Conservation (phyloP, 2,797 vertebrate genomes). For the Lacerta viridis region DNA sequence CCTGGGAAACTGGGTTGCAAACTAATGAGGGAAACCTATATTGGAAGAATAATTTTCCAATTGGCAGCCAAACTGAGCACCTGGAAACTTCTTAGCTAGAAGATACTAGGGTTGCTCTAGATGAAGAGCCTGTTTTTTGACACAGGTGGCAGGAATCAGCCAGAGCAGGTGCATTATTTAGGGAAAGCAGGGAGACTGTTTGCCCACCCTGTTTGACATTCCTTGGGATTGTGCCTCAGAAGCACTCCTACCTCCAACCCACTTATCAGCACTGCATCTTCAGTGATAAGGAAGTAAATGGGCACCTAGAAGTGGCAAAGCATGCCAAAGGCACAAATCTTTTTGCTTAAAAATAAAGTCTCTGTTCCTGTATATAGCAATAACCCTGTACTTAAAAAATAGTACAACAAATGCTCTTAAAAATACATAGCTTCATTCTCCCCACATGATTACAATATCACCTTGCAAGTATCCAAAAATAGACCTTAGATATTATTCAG, state of each 20-base stretch:
- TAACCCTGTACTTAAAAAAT: not conserved
- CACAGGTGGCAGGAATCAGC: not conserved
- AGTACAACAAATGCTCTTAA: not conserved
- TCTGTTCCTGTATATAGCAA: not conserved
- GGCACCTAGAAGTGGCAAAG: not conserved
- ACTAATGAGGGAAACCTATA: conserved; percentile 32
- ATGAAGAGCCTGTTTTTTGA: not conserved
- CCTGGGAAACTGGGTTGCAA: conserved; percentile 45
- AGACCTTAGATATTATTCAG: not conserved
- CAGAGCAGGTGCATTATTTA: not conserved
- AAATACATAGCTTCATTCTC: not conserved
- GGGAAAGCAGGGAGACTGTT: not conserved
- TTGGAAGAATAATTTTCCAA: conserved; percentile 20
- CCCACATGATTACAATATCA: not conserved
- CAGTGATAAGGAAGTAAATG: not conserved
- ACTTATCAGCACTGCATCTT: not conserved
- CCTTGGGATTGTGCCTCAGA: not conserved
- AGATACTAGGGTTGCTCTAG: not conserved
- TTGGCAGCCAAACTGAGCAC: conserved; percentile 22
- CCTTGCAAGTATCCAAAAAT: not conserved
- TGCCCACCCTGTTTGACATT: not conserved
- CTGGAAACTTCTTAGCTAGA: not conserved
- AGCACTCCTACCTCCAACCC: not conserved
- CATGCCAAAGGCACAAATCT: not conserved
- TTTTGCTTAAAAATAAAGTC: not conserved